Conservation (phyloP, 2,113 vertebrate species). For the Brachyhypopomus occidentalis region DNA sequence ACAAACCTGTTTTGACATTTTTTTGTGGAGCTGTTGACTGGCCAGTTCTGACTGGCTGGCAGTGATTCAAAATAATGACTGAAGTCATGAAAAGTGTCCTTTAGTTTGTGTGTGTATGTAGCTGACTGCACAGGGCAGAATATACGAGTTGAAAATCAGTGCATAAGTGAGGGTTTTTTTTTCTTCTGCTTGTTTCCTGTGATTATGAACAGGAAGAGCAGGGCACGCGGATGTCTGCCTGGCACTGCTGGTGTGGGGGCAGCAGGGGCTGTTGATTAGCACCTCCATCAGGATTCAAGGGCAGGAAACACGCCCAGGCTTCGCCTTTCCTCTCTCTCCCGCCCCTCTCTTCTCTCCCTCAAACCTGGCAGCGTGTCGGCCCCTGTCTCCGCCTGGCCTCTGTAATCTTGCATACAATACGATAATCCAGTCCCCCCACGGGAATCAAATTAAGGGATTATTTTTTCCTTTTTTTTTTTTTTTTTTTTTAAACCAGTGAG, state of each 20-base stretch:
- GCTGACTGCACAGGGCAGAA: not conserved
- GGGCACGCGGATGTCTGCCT: not conserved
- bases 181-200: constrained; percentile 21
- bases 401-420: not conserved
- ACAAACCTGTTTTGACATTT: not conserved
- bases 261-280: not conserved
- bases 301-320: not conserved
- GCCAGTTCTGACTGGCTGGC: not conserved
- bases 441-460: not conserved
- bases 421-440: no score
- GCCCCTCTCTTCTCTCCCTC: not conserved
- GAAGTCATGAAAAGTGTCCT: not conserved
- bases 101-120: not conserved
- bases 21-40: not conserved
- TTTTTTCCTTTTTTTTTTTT: not conserved
- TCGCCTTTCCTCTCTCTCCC: not conserved
- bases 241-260: not conserved
- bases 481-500: not conserved
- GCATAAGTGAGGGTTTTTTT: not conserved
- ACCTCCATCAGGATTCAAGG: not conserved
- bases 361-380: not conserved
- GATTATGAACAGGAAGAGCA: constrained; percentile 33
- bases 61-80: not conserved
- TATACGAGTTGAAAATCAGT: not conserved
- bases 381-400: not conserved